phyloP scores from a whole-genome alignment of 1,140 invertebrate species.

The Neodiprion lecontei region DNA sequence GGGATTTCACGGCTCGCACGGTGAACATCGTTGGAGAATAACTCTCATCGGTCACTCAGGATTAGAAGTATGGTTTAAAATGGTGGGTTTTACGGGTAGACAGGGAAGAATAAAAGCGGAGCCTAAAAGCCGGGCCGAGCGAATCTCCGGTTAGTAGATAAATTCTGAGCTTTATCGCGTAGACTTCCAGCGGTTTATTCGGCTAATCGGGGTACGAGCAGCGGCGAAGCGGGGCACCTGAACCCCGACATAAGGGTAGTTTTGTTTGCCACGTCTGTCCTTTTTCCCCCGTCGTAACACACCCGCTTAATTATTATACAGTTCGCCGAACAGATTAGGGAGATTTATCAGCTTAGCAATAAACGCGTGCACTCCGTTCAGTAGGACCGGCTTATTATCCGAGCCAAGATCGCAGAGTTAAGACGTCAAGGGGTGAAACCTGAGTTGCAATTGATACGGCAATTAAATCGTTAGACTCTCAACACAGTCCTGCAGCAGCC shows the following conservation, averaged over 20 bases:
- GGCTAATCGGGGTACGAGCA: neutral
- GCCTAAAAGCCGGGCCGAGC: neutral
- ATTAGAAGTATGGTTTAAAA: neutral
- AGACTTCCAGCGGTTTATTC: constrained; percentile 7
- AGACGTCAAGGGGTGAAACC: neutral
- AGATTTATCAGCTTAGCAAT: constrained; percentile 2
- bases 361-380: neutral
- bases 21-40: too few relatives aligned
- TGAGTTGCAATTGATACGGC: neutral
- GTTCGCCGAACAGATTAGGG: neutral
- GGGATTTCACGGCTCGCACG: too few relatives aligned
- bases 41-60: neutral
- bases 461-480: neutral
- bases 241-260: neutral
- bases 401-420: neutral
- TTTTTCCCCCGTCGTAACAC: neutral
- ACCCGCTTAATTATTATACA: neutral
- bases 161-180: constrained; percentile 2
- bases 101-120: neutral
- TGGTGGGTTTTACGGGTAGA: neutral
- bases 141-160: neutral
- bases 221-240: neutral
- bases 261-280: neutral
- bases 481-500: too few relatives aligned
- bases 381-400: neutral